A percentile compares a stretch with the other conserved stretches of the same genome.
Conservation (phyloP, 2,888 invertebrate genomes). For the Argyresthia goedartella region DNA sequence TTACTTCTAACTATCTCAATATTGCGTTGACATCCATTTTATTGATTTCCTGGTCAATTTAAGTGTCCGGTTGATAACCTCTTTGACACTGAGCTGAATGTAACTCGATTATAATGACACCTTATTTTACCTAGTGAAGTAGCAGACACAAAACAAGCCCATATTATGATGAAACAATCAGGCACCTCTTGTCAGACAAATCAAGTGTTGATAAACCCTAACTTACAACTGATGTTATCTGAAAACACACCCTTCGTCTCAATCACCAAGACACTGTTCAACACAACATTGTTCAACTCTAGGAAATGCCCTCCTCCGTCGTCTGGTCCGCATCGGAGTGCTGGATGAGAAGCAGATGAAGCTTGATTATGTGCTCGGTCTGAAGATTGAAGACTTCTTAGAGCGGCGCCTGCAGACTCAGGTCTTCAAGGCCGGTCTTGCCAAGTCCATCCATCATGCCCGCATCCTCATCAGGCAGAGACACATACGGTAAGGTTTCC, state of each 20-base stretch:
- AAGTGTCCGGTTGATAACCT: no score
- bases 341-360: constrained; percentile 99
- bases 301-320: constrained; percentile 98
- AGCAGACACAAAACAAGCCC: neutral
- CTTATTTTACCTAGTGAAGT: neutral
- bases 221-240: neutral
- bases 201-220: constrained; percentile 30
- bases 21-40: no score
- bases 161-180: constrained; percentile 41
- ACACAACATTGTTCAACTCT: constrained; percentile 9
- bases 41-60: no score
- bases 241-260: neutral
- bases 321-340: constrained; percentile 98
- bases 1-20: no score
- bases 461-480: constrained; percentile 98
- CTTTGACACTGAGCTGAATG: no score
- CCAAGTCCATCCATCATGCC: constrained; percentile 99
- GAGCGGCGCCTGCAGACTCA: constrained; percentile 99
- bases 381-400: constrained; percentile 99
- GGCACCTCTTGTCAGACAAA: constrained; percentile 61
- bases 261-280: neutral
- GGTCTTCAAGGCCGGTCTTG: constrained; percentile 98
- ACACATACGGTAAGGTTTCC: constrained; percentile 91
- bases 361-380: constrained; percentile 99
- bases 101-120: no score